Percentiles rank a stretch among this genome's conserved stretches.
Evolutionary conservation across 2,888 invertebrate genomes (phyloP).

Genomic region (Chaetogeoica ovagalla): DNA sequence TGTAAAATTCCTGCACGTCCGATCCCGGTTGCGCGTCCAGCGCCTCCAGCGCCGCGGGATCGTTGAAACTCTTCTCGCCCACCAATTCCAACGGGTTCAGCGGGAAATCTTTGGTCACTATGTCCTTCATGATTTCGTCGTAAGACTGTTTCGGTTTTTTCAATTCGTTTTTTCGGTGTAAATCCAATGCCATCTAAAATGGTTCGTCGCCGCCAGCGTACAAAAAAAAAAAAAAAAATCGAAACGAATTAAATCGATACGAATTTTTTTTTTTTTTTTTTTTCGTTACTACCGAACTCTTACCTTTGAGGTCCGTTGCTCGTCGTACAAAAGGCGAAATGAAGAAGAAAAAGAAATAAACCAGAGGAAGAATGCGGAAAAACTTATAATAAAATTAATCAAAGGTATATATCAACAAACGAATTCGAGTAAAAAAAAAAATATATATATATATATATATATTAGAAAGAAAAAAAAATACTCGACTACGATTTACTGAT

Average conservation of each 20-base stretch:
- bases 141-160: slow-evolving; percentile 34
- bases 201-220: no score
- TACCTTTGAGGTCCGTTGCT: background rate
- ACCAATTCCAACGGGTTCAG: slow-evolving; percentile 55
- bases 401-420: background rate
- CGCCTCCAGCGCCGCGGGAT: slow-evolving; percentile 34
- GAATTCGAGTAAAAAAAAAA: slow-evolving; percentile 29
- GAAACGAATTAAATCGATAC: background rate
- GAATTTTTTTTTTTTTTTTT: background rate
- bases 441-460: no score
- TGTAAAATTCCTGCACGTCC: slow-evolving; percentile 68
- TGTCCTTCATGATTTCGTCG: slow-evolving; percentile 51
- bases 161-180: slow-evolving; percentile 31
- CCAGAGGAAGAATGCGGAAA: background rate
- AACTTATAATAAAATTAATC: background rate
- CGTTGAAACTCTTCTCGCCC: slow-evolving; percentile 55
- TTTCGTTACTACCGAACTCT: no score
- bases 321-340: background rate
- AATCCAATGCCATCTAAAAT: slow-evolving; percentile 53
- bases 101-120: slow-evolving; percentile 54
- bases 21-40: slow-evolving; percentile 54
- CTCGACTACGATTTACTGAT: slow-evolving; percentile 37
- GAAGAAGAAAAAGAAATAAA: background rate
- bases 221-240: background rate
- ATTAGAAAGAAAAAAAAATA: background rate